Evolutionary conservation across 2,888 invertebrate genomes (phyloP), one percentile per base, ranked within the genome.

Genomic region (Agrotis exclamationis): DNA sequence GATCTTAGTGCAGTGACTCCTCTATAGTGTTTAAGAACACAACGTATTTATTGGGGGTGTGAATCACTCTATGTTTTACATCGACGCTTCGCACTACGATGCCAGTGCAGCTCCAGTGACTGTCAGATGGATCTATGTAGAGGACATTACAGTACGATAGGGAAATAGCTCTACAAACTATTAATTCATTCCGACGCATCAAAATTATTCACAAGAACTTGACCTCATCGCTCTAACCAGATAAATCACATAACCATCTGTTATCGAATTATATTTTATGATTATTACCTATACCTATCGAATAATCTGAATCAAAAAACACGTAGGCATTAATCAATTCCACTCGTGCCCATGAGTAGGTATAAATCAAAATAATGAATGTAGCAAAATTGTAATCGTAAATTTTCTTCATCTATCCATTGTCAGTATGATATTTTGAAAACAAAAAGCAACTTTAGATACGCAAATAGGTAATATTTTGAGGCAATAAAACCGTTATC

Each of bases 401-500:
- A 81, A 79, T 80, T 76, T 82, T 70, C 68, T 79, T 74, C 78
- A 78, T 84, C 82, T 85, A 86, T 87, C 79, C 82, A 87, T 86
- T 88, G 85, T 87, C 88, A 87, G 76, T 80, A 54, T 84, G 76
- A 84, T 76, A 85, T 86, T 86, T 79, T 80, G 75, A 85, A 85
- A 85, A 85, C 79, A 77, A 90, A 93, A 91, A 87, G 85, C 87
- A 87, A 89, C 88, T 88, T 88, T 85, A 89, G 90, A 91, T 91
- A 91, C 89, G 92, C 92, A 93, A 93, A 93, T 94, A 94, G 94
- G 94, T 94, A 95, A 93, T 93, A 95, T 95, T 85, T 94, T 93
- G 92, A 94, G 92, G 95, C 90, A 93, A 94, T 95, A 96, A 96
- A 96, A 94, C 83, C 91, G 91, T 95, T 96, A 95, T 95, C 95